These are phyloP conservation scores for Tetraneura akinire DNA, from an alignment of 1,140 invertebrate genomes.

Conservation along the genomic window DNA sequence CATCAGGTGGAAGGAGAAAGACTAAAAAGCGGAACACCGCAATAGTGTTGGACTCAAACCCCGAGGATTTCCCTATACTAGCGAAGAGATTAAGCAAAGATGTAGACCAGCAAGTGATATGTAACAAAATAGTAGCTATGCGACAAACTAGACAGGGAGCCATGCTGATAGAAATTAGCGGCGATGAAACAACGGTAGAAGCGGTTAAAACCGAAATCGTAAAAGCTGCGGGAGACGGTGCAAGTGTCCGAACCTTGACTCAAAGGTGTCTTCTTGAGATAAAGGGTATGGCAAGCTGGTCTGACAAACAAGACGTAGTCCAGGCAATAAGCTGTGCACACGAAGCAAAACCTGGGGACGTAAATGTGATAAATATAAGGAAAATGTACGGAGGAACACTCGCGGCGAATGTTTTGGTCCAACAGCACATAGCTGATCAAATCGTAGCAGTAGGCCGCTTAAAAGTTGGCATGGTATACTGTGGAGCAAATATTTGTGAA, in stretches of 20 bases:
- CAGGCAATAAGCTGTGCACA: neutral
- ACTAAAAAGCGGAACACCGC: too few relatives aligned
- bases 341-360: neutral
- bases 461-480: neutral
- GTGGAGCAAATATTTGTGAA: neutral
- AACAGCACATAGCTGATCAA: neutral
- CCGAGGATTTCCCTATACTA: too few relatives aligned
- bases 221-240: neutral
- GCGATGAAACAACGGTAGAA: neutral
- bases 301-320: neutral
- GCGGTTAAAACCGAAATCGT: neutral
- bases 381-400: neutral
- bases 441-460: neutral
- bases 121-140: too few relatives aligned
- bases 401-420: neutral
- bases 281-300: neutral
- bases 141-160: too few relatives aligned
- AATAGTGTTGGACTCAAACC: too few relatives aligned
- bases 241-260: neutral
- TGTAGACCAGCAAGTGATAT: too few relatives aligned
- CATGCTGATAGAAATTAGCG: neutral
- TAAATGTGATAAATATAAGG: neutral
- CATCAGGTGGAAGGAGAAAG: too few relatives aligned
- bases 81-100: too few relatives aligned
- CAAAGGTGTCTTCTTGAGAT: neutral